Percentiles rank a stretch among this genome's conserved stretches.
These are phyloP conservation scores for Pedicia rivosa DNA, from an alignment of 2,888 invertebrate genomes.

Conservation along the genomic window DNA sequence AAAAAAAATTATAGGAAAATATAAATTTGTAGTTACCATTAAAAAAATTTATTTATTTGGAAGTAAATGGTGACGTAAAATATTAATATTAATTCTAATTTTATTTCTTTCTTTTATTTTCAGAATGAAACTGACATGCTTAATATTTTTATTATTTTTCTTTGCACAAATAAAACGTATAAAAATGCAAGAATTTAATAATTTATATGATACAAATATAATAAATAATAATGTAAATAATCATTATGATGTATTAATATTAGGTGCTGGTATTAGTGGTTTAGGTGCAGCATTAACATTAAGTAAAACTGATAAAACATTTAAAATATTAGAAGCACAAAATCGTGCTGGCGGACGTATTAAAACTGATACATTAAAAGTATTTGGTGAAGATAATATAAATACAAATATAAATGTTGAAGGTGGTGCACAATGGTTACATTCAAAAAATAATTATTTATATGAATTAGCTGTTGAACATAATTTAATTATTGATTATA, in stretches of 20 bases:
- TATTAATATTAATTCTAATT: no score
- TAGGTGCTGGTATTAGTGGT: constrained; percentile 2
- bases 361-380: constrained; percentile 3
- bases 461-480: constrained; percentile 19
- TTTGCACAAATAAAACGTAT: no score
- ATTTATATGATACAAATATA: no score
- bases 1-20: no score
- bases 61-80: no score
- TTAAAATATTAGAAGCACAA: constrained; percentile 9
- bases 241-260: constrained; percentile 2
- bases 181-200: no score
- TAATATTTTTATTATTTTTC: no score
- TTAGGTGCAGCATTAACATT: constrained; percentile 5
- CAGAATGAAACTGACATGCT: no score
- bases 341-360: constrained; percentile 10
- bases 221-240: no score
- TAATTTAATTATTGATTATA: constrained; percentile 7
- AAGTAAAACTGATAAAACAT: constrained; percentile 7
- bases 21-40: no score
- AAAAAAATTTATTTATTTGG: no score
- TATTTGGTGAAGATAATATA: background rate
- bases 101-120: no score
- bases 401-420: constrained; percentile 17
- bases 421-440: constrained; percentile 30
- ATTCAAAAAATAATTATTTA: constrained; percentile 27